These are phyloP conservation scores for Oryzias dopingdopingensis DNA, from an alignment of 2,797 vertebrate species.

Conservation along the genomic window DNA sequence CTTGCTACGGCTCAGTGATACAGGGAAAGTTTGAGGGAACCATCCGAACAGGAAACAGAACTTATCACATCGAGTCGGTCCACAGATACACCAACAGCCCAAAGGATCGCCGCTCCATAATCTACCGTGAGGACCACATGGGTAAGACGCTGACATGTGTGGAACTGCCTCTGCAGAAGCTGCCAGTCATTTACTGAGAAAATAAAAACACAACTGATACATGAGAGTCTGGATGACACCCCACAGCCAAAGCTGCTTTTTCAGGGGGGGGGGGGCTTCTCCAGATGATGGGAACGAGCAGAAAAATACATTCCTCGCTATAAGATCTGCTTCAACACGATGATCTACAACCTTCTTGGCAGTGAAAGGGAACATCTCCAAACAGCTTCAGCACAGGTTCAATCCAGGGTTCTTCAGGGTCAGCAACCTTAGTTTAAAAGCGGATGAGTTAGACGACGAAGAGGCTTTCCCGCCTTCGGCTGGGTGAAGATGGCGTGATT, in stretches of 20 bases:
- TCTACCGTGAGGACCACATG: conserved; percentile 82
- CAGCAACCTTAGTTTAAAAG: conserved; percentile 3
- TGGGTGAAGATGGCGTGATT: conserved; percentile 38
- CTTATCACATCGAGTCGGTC: conserved; percentile 77
- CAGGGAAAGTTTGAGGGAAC: conserved; percentile 83
- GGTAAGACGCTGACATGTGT: conserved; percentile 63
- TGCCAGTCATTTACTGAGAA: neutral
- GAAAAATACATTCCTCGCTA: conserved; percentile 12
- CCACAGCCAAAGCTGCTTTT: conserved; percentile 8
- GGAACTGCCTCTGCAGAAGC: neutral
- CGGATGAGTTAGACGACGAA: too few species aligned
- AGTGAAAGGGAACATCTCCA: too few species aligned
- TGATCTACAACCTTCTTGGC: conserved; percentile 18
- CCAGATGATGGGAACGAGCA: conserved; percentile 12
- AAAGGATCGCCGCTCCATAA: conserved; percentile 75
- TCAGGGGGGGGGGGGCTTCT: neutral
- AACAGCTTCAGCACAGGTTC: conserved; percentile 6
- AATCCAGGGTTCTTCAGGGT: conserved; percentile 12
- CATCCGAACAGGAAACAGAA: conserved; percentile 76
- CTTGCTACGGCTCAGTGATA: conserved; percentile 80
- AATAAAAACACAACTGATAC: conserved; percentile 1
- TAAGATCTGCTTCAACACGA: conserved; percentile 7
- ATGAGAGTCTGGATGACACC: conserved; percentile 1
- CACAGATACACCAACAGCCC: conserved; percentile 46
- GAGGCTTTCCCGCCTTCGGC: neutral